Percentiles rank a stretch among this genome's conserved stretches.
Conservation (phyloP, 2,888 invertebrate genomes). For the Urechis unicinctus region DNA sequence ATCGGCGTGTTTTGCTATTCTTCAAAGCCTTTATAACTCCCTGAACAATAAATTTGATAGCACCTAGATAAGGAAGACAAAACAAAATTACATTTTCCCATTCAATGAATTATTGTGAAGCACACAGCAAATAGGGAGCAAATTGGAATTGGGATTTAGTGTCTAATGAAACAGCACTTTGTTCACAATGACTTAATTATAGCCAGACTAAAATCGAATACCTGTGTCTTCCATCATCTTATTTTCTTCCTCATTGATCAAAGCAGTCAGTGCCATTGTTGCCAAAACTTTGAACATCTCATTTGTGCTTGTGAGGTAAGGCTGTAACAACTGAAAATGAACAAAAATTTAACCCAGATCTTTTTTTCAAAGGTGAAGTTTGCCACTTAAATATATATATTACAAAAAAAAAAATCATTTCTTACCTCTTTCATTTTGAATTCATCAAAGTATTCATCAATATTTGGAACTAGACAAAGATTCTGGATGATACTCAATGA, state of each 20-base stretch:
- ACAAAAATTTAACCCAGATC: background rate
- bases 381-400: background rate
- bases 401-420: no score
- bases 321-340: background rate
- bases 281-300: constrained; percentile 10
- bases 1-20: background rate
- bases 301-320: background rate
- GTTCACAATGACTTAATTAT: no score
- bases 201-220: constrained; percentile 1
- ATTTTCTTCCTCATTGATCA: constrained; percentile 12
- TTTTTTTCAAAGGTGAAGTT: background rate
- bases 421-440: constrained; percentile 36
- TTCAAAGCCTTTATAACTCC: background rate
- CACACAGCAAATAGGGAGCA: no score
- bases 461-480: constrained; percentile 34
- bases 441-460: constrained; percentile 36
- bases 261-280: constrained; percentile 5
- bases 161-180: no score
- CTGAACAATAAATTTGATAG: background rate
- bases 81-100: no score
- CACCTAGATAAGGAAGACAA: no score
- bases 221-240: constrained; percentile 8
- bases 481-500: constrained; percentile 44
- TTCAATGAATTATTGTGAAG: no score
- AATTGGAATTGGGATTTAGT: no score